These are phyloP conservation scores for Tanytarsus gracilentus DNA, from an alignment of 2,888 invertebrate species.

Conservation along the genomic window DNA sequence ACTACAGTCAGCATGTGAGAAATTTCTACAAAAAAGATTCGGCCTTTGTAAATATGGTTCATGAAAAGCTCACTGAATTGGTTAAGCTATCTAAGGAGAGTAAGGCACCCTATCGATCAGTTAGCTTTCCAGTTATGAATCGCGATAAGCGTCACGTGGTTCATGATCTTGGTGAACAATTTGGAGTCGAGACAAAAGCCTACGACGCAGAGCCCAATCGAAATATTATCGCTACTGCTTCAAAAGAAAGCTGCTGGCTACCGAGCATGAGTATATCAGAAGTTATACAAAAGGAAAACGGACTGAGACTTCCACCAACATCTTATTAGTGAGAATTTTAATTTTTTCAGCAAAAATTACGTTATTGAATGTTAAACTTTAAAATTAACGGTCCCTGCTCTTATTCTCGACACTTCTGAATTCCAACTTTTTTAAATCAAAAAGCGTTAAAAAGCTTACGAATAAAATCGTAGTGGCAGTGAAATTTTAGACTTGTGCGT, in stretches of 20 bases:
- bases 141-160: conserved; percentile 83
- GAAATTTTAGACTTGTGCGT: too few relatives aligned
- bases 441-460: too few relatives aligned
- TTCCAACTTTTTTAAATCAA: too few relatives aligned
- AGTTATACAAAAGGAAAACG: conserved; percentile 67
- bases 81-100: conserved; percentile 83
- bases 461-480: too few relatives aligned
- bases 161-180: conserved; percentile 90
- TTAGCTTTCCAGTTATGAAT: conserved; percentile 91
- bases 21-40: conserved; percentile 74
- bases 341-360: too few relatives aligned
- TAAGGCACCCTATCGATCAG: conserved; percentile 70
- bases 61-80: conserved; percentile 73
- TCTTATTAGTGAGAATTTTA: too few relatives aligned
- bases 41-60: conserved; percentile 68
- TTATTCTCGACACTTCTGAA: too few relatives aligned
- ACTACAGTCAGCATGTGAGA: conserved; percentile 79
- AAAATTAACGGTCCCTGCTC: too few relatives aligned
- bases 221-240: conserved; percentile 88
- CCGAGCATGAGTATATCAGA: conserved; percentile 79
- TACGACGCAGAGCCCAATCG: conserved; percentile 94
- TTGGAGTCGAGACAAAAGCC: conserved; percentile 87
- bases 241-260: conserved; percentile 76
- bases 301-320: conserved; percentile 67
- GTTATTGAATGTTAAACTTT: too few relatives aligned